Base-by-base conservation (phyloP, 1,140 invertebrate species). In the Coptotermes formosanus region DNA sequence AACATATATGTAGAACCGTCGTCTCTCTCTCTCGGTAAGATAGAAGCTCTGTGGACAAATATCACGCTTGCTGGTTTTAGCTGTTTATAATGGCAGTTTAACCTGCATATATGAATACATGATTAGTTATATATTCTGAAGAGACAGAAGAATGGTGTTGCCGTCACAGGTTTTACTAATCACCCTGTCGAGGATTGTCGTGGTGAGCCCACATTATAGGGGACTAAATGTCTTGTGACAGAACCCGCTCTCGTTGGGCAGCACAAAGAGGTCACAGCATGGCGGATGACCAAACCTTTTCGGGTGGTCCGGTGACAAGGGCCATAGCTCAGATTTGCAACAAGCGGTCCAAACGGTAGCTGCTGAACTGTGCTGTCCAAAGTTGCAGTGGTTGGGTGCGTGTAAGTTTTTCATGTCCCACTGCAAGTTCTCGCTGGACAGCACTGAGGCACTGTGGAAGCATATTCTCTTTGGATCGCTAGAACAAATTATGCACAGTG, bases 21-120 rank as follows among this genome's bases (percentile, higher is more conserved):
- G n/a, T n/a, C n/a, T 38, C 38, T 38, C 38, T 38, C 38, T 38
- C 38, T 38, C 38, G 16, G 52, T 4, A 19, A 55, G 19, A 55
- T 55, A 55, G 52, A 55, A 16, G 52, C 19, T 55, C 64, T 8
- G n/a, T 75, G 64, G 64, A 75, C 64, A 75, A 75, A 75, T 75
- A 75, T 75, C n/a, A 30, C 25, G 64, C 64, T 25, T 75, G 64
- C 64, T 30, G 64, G 64, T 75, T 75, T 75, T 75, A 75, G 64
- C 64, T 30, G 64, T 30, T 75, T 75, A 75, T 75, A 75, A 75
- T 75, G 64, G 64, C 64, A 30, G 64, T 75, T 75, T 75, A 75
- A 75, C n/a, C 64, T 75, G 64, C 64, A 75, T 75, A 75, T 75
- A 75, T 75, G 64, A 75, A 75, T 75, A 75, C n/a, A n/a, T 75